Evolutionary conservation across 2,113 vertebrate genomes (phyloP).

Genomic region (Microtus montanus): DNA sequence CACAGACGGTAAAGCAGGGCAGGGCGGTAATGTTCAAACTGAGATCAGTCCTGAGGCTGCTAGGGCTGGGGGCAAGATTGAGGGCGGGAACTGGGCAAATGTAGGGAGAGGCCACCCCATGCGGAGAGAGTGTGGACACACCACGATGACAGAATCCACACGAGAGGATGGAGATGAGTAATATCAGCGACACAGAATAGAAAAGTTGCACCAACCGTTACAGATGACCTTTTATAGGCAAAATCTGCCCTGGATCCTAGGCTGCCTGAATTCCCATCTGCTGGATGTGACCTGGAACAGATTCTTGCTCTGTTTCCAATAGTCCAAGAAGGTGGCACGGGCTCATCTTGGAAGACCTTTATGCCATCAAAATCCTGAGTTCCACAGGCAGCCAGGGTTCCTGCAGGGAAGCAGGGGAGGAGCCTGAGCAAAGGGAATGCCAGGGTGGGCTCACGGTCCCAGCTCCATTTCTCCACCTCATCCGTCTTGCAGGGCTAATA

Average conservation of each 20-base stretch:
- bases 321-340: neutral
- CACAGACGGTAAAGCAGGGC: neutral
- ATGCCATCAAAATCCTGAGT: slow-evolving; percentile 37
- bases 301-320: neutral
- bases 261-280: neutral
- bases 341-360: neutral
- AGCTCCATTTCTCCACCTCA: neutral
- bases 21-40: too few species aligned
- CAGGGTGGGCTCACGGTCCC: neutral
- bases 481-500: slow-evolving; percentile 28
- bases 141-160: neutral
- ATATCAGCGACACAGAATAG: neutral
- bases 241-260: neutral
- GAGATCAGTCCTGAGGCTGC: neutral
- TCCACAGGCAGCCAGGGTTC: neutral
- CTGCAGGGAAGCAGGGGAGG: neutral
- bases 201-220: neutral
- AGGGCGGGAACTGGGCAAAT: neutral
- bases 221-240: neutral
- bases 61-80: neutral
- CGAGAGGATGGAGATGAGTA: neutral
- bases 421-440: neutral
- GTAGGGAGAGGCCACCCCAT: neutral
- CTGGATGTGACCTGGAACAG: neutral
- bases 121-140: neutral